Percentiles rank a stretch among this genome's conserved stretches.
These are phyloP conservation scores for Zingel zingel DNA, from an alignment of 2,113 vertebrate genomes.

Conservation along the genomic window DNA sequence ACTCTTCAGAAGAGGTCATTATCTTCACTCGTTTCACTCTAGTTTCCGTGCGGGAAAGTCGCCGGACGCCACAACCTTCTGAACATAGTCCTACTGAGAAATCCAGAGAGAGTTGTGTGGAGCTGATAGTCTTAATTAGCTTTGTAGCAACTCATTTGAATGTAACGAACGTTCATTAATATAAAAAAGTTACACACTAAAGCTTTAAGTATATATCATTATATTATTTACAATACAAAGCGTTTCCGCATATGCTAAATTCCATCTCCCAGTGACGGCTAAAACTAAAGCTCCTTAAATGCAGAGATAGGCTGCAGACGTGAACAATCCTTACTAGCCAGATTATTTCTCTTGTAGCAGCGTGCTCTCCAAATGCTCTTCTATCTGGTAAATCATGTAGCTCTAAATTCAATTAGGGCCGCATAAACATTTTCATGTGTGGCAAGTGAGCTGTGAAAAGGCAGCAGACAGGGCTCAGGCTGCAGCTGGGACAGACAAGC, in stretches of 20 bases:
- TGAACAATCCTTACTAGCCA: conserved; percentile 37
- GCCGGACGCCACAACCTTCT: too few relatives aligned
- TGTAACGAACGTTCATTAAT: too few relatives aligned
- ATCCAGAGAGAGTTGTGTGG: too few relatives aligned
- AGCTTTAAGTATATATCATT: too few relatives aligned
- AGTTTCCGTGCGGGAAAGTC: too few relatives aligned
- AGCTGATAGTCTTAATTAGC: too few relatives aligned
- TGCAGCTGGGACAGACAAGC: conserved; percentile 44
- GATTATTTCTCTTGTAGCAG: conserved; percentile 66
- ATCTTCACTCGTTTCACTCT: too few relatives aligned
- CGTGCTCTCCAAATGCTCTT: conserved; percentile 64
- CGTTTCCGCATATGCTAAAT: conserved; percentile 5
- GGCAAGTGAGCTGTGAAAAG: conserved; percentile 75
- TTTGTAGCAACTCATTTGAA: too few relatives aligned
- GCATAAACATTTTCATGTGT: conserved; percentile 74
- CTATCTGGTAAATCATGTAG: conserved; percentile 72
- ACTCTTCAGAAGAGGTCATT: too few relatives aligned
- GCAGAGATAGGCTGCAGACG: conserved; percentile 30
- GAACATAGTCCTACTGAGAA: too few relatives aligned
- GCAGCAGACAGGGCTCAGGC: conserved; percentile 52
- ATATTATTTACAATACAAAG: too few relatives aligned
- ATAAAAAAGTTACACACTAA: too few relatives aligned
- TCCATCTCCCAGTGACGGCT: conserved; percentile 29
- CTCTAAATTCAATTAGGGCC: conserved; percentile 75
- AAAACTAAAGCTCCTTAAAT: conserved; percentile 62